Base-by-base conservation (phyloP, 2,113 vertebrate species). In the Oryzias celebensis region DNA sequence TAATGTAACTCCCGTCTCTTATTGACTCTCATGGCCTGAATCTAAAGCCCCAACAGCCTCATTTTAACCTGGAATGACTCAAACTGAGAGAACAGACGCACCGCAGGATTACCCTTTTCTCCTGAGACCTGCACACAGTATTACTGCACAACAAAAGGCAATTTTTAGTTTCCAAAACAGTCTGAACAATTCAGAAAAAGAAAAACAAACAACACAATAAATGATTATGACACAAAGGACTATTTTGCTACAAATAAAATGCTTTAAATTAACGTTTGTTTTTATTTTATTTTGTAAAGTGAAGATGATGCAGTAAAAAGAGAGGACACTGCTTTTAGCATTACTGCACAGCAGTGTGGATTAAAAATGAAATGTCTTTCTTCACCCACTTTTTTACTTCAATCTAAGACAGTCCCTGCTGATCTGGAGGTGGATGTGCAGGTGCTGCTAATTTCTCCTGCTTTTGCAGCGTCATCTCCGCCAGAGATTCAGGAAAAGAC, bases 401-500 rank as follows among this genome's bases (percentile, higher is more conserved):
- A 47, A 66, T 79, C 64, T 80, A 73, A 47, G 10, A 51, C 48
- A 45, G 63, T 86, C 84, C 79, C 85, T 47, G 75, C 75, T 74
- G 85, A 85, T 70, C 54, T 66, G 68, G 61, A 75, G 73, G 85
- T 71, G 76, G 85, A 89, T 86, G 84, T 12, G 58, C 68, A 62
- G 23, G 41, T 71, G 75, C 62, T 1, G 22, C 65, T 22, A 68
- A 70, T 78, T 82, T 76, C 75, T 62, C 64, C 36, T 6, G 16
- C 65, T 79, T 86, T 75, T 91, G 89, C 85, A 80, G 72, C 83
- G 87, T 91, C 88, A 88, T 87, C 68, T 75, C 65, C 53, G 79
- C 80, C 73, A 69, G 66, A 51, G 65, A 54, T 14, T 65, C 58
- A 28, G 62, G 50, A 71, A 48, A 67, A 66, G 45, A 72, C 63